phyloP scores from a whole-genome alignment of 2,113 vertebrate species.

The Sus scrofa region T2T-Sscrofa CM000820.6:54340001-54340500 shows the following conservation, averaged over 20 bases:
- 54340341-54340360: slow-evolving; percentile 51
- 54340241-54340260: slow-evolving; percentile 88
- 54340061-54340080: slow-evolving; percentile 22
- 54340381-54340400: slow-evolving; percentile 43
- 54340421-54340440: slow-evolving; percentile 61
- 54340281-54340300: slow-evolving; percentile 3
- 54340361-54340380: background rate
- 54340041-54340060: slow-evolving; percentile 44
- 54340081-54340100: slow-evolving; percentile 66
- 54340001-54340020: slow-evolving; percentile 33
- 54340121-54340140: slow-evolving; percentile 85
- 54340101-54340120: slow-evolving; percentile 77
- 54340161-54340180: slow-evolving; percentile 89
- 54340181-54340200: slow-evolving; percentile 90
- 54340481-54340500: slow-evolving; percentile 70
- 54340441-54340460: slow-evolving; percentile 72
- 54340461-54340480: slow-evolving; percentile 74
- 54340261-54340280: slow-evolving; percentile 73
- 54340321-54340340: slow-evolving; percentile 28
- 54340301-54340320: background rate
- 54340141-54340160: slow-evolving; percentile 90
- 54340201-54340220: slow-evolving; percentile 89
- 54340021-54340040: background rate
- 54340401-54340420: slow-evolving; percentile 59
- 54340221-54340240: slow-evolving; percentile 90